Percentiles rank a stretch among this genome's conserved stretches.
Evolutionary conservation across 1,140 invertebrate genomes (phyloP).

Genomic region (Zaprionus africanus): DNA sequence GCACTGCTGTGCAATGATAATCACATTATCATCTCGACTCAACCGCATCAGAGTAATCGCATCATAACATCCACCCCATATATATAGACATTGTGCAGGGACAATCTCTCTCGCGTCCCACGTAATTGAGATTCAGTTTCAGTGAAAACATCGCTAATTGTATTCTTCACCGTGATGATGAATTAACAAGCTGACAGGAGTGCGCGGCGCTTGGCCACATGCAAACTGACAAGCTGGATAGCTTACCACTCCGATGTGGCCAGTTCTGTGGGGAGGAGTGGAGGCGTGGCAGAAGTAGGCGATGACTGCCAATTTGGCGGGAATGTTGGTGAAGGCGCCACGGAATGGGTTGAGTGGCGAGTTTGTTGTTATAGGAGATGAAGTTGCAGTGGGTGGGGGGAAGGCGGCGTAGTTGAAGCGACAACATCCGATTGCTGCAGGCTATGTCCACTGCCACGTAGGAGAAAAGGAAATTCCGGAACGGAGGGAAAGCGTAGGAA

Average conservation of each 20-base stretch:
- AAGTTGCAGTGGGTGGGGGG: neutral
- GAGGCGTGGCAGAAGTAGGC: slow-evolving; percentile 37
- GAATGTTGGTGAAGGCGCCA: neutral
- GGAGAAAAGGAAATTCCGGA: slow-evolving; percentile 27
- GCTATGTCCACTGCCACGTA: slow-evolving; percentile 24
- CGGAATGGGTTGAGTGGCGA: neutral
- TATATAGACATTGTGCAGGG: neutral
- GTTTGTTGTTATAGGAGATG: slow-evolving; percentile 30
- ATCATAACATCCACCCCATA: neutral
- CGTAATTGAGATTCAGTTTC: slow-evolving; percentile 8
- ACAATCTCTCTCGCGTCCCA: neutral
- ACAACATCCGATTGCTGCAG: slow-evolving; percentile 45
- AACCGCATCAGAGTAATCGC: neutral
- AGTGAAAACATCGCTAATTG: slow-evolving; percentile 32
- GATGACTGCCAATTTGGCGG: slow-evolving; percentile 27
- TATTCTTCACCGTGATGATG: slow-evolving; percentile 23
- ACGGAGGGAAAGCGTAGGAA: slow-evolving; percentile 43
- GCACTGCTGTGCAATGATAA: neutral
- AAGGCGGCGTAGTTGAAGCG: slow-evolving; percentile 12
- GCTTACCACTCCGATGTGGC: slow-evolving; percentile 60
- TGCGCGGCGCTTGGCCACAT: slow-evolving; percentile 21
- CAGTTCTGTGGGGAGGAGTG: slow-evolving; percentile 9
- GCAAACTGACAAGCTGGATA: slow-evolving; percentile 64
- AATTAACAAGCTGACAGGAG: slow-evolving; percentile 27
- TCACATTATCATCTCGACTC: neutral